A percentile compares a stretch with the other conserved stretches of the same genome.
phyloP scores from a whole-genome alignment of 2,888 invertebrate species.

The Melolontha melolontha region DNA sequence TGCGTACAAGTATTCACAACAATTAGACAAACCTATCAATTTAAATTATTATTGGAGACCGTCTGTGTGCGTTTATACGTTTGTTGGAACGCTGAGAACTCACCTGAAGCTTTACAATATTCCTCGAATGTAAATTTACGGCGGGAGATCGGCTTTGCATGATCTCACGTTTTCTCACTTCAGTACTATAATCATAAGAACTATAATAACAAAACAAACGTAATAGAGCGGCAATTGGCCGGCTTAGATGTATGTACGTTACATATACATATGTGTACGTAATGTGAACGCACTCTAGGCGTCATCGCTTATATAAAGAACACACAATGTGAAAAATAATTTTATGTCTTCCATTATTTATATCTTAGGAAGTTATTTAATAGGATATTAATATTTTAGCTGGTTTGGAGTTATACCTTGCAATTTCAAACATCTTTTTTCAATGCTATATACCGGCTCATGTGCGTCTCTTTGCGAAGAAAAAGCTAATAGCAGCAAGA shows the following conservation, averaged over 20 bases:
- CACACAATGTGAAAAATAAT: no score
- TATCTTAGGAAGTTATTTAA: no score
- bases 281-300: slow-evolving; percentile 36
- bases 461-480: no score
- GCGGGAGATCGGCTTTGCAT: slow-evolving; percentile 23
- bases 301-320: slow-evolving; percentile 4
- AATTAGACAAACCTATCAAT: slow-evolving; percentile 37
- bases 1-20: slow-evolving; percentile 28
- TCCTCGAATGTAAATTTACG: not conserved
- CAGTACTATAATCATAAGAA: slow-evolving; percentile 36
- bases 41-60: slow-evolving; percentile 26
- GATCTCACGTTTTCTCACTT: slow-evolving; percentile 39
- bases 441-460: no score
- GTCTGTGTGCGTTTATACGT: no score
- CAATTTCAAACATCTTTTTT: no score
- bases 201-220: slow-evolving; percentile 37
- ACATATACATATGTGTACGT: not conserved
- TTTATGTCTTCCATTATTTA: no score
- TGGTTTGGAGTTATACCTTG: no score
- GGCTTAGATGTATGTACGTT: no score
- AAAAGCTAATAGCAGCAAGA: no score
- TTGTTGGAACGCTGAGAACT: slow-evolving; percentile 32
- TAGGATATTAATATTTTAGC: no score
- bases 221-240: slow-evolving; percentile 7
- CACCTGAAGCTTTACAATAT: slow-evolving; percentile 12